Conservation (phyloP, 2,113 vertebrate genomes). For the Xiphorhynchus elegans region DNA sequence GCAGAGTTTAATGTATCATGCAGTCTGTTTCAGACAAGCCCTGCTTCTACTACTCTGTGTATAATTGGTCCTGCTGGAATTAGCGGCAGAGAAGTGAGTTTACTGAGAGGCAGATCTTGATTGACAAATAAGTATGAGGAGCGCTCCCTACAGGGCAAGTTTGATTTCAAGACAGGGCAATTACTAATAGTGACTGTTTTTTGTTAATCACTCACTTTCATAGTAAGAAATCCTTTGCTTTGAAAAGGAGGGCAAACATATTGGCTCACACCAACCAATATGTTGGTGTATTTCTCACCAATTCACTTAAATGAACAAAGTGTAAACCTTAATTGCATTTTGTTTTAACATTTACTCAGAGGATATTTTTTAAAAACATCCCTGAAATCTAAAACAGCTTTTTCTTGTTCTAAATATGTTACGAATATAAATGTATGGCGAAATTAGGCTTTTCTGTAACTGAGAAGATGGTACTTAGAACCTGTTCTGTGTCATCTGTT, state of each 20-base stretch:
- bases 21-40: not conserved
- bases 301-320: not conserved
- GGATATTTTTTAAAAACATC: not conserved
- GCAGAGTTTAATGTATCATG: not conserved
- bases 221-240: not conserved
- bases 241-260: not conserved
- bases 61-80: not conserved
- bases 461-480: not conserved
- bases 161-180: not conserved
- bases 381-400: not conserved
- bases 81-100: not conserved
- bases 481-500: not conserved
- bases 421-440: not conserved
- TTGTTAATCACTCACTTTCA: not conserved
- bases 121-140: not conserved
- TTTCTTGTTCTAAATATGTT: not conserved
- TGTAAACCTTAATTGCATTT: slow-evolving; percentile 15
- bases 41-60: not conserved
- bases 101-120: not conserved
- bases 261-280: not conserved
- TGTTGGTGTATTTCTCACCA: not conserved
- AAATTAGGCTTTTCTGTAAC: not conserved
- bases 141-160: not conserved
- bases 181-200: not conserved
- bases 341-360: not conserved